Conservation (phyloP, 2,113 vertebrate species). For the Lophura nycthemera region DNA sequence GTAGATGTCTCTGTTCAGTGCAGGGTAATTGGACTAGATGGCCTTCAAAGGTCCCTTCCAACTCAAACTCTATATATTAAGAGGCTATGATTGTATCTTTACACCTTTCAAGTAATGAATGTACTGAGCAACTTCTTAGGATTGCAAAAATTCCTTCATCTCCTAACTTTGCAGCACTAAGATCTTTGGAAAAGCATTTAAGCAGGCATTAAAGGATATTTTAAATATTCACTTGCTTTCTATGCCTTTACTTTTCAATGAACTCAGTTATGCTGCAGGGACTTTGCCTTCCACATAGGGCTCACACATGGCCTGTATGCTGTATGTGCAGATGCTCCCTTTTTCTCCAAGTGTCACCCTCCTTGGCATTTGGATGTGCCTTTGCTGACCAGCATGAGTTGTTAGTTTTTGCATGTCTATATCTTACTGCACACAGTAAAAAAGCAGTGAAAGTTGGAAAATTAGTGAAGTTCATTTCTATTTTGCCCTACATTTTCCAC, state of each 20-base stretch:
- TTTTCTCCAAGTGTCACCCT: background rate
- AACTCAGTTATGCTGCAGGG: background rate
- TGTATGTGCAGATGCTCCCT: background rate
- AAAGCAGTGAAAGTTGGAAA: background rate
- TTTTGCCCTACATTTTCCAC: background rate
- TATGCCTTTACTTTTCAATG: background rate
- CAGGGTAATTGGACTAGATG: no score
- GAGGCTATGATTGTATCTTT: background rate
- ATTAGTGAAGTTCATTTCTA: background rate
- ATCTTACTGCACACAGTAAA: background rate
- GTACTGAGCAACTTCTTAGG: background rate
- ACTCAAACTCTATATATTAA: background rate
- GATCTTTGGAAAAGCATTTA: background rate
- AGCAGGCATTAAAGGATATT: background rate
- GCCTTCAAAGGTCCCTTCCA: no score
- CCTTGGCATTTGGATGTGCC: background rate
- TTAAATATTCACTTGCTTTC: background rate
- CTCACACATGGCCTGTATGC: rapidly evolving
- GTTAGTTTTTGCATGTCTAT: background rate
- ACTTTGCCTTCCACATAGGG: background rate
- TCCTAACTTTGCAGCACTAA: background rate
- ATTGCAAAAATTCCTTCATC: background rate
- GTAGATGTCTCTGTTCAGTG: no score
- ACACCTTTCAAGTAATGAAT: background rate
- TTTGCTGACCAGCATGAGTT: background rate